Conservation (phyloP, 1,140 invertebrate species). For the Planococcus citri region DNA sequence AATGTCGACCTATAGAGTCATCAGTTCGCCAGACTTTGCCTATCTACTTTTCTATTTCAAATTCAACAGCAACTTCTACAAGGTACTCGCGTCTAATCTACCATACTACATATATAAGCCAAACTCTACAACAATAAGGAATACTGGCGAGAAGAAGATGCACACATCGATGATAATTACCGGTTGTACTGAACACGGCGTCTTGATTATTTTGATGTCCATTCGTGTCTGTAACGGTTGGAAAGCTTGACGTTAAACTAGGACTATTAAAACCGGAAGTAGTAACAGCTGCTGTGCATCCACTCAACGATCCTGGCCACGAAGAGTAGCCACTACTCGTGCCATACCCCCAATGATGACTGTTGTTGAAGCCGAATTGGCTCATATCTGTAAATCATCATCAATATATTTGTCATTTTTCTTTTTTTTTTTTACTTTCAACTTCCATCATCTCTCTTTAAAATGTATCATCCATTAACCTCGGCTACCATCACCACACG, state of each 20-base stretch:
- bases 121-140: too few species aligned
- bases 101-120: too few species aligned
- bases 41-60: too few species aligned
- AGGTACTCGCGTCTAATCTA: too few species aligned
- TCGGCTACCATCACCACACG: background rate
- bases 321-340: constrained; percentile 67
- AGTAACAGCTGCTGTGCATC: constrained; percentile 41
- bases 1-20: too few species aligned
- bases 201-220: constrained; percentile 17
- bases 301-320: constrained; percentile 47
- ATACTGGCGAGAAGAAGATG: background rate
- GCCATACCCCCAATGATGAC: constrained; percentile 70
- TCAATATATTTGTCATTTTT: constrained; percentile 15
- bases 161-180: background rate
- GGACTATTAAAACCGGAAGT: constrained; percentile 50
- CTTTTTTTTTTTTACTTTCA: too few species aligned
- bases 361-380: constrained; percentile 60
- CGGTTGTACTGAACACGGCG: constrained; percentile 46
- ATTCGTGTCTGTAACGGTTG: constrained; percentile 32
- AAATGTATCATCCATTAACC: background rate
- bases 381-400: constrained; percentile 48
- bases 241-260: constrained; percentile 27
- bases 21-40: too few species aligned
- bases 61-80: too few species aligned
- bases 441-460: too few species aligned